Percentiles rank a stretch among this genome's conserved stretches.
Conservation (phyloP, 2,888 invertebrate species). For the Brachylomia viminalis region DNA sequence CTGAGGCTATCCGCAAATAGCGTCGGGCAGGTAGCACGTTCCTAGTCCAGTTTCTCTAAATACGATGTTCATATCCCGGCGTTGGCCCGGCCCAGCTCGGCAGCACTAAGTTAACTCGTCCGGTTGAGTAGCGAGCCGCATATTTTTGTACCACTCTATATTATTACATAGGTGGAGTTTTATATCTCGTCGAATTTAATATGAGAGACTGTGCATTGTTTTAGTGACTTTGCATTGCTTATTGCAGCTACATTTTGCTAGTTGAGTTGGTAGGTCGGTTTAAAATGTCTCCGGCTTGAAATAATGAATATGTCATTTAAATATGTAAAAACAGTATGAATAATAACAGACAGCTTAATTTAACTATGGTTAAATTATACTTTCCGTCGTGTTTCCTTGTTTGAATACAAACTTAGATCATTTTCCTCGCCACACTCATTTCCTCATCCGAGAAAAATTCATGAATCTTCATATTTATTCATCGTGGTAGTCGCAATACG, state of each 20-base stretch:
- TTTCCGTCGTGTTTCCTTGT: slow-evolving; percentile 23
- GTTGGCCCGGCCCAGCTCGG: slow-evolving; percentile 35
- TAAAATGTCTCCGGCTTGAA: neutral
- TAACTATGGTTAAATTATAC: slow-evolving; percentile 48
- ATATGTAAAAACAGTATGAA: slow-evolving; percentile 6
- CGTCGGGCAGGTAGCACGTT: slow-evolving; percentile 19
- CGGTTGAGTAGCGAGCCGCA: slow-evolving; percentile 44
- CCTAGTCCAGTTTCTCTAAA: slow-evolving; percentile 24
- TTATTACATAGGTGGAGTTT: slow-evolving; percentile 53
- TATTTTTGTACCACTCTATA: slow-evolving; percentile 59
- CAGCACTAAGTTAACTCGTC: slow-evolving; percentile 62
- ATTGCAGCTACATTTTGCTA: slow-evolving; percentile 8
- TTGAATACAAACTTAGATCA: slow-evolving; percentile 56
- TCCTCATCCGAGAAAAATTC: slow-evolving; percentile 69
- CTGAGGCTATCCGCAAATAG: slow-evolving; percentile 26
- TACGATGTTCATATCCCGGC: slow-evolving; percentile 45
- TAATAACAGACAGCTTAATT: slow-evolving; percentile 22
- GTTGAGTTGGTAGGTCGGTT: neutral
- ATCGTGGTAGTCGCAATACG: slow-evolving; percentile 68
- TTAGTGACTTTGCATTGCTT: neutral
- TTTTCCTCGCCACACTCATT: slow-evolving; percentile 66
- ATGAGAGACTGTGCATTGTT: slow-evolving; percentile 22
- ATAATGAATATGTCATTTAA: neutral
- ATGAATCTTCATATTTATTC: slow-evolving; percentile 76
- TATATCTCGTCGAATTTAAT: slow-evolving; percentile 21